Percentiles rank a stretch among this genome's conserved stretches.
Conservation (phyloP, 2,113 vertebrate species). For the Bungarus multicinctus region DNA sequence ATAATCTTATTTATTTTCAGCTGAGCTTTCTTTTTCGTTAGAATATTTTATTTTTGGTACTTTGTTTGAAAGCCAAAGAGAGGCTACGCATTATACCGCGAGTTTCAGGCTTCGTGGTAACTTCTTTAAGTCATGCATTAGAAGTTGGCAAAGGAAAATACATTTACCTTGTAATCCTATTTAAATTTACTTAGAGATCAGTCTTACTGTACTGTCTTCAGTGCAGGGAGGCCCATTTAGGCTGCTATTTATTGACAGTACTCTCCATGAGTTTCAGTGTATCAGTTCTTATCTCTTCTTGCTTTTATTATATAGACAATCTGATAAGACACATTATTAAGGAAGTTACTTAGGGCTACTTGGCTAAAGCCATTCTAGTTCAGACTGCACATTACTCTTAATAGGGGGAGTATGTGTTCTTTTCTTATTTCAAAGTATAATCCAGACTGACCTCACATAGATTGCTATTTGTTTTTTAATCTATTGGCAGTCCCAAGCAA, state of each 20-base stretch:
- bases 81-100: not conserved
- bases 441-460: not conserved
- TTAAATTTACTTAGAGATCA: not conserved
- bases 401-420: not conserved
- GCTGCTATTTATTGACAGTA: not conserved
- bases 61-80: not conserved
- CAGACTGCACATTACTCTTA: not conserved
- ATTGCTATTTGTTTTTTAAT: not conserved
- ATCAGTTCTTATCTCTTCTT: not conserved
- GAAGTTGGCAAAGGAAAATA: not conserved
- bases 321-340: not conserved
- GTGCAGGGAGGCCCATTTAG: not conserved
- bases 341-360: not conserved
- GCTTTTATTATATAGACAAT: not conserved
- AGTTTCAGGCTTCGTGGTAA: not conserved
- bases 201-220: not conserved
- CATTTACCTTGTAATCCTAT: not conserved
- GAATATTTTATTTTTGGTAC: not conserved
- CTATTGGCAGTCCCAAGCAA: not conserved
- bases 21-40: not conserved
- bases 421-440: not conserved
- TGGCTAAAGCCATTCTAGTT: not conserved
- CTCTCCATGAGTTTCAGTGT: not conserved
- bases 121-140: not conserved
- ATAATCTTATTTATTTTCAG: not conserved